Evolutionary conservation across 2,888 invertebrate genomes (phyloP).

Genomic region (Habroteleia sp.): DNA sequence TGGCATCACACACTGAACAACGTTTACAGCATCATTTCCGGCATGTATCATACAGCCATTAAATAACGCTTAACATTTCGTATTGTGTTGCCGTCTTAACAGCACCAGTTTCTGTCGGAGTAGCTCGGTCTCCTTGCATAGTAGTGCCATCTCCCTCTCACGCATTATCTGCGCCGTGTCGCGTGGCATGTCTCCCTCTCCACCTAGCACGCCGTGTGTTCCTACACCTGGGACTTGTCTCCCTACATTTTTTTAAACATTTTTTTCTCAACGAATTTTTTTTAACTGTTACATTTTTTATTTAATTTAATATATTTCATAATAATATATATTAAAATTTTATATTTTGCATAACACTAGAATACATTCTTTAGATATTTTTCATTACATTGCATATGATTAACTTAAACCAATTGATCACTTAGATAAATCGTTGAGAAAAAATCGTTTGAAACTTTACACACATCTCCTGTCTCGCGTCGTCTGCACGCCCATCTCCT

Average conservation of each 20-base stretch:
- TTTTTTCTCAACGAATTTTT: too few relatives aligned
- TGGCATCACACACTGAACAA: constrained; percentile 3
- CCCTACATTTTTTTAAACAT: background rate
- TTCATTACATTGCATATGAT: too few relatives aligned
- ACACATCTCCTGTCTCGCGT: background rate
- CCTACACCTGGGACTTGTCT: background rate
- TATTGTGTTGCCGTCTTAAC: constrained; percentile 1
- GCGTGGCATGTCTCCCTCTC: background rate
- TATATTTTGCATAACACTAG: too few relatives aligned
- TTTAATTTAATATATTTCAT: too few relatives aligned
- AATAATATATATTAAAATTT: too few relatives aligned
- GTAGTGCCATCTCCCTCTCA: constrained; percentile 3
- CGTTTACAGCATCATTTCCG: constrained; percentile 1
- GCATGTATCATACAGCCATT: too few relatives aligned
- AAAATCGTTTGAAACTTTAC: too few relatives aligned
- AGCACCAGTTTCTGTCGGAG: background rate
- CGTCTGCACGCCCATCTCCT: background rate
- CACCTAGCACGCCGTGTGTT: background rate
- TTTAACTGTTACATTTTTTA: too few relatives aligned
- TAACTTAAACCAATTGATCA: too few relatives aligned
- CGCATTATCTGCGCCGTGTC: background rate
- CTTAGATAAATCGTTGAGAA: too few relatives aligned
- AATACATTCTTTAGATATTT: too few relatives aligned
- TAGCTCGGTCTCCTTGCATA: constrained; percentile 1
- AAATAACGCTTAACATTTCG: background rate